Percentiles rank a stretch among this genome's conserved stretches.
phyloP scores from a whole-genome alignment of 2,797 vertebrate genomes.

The Xenentodon cancila region DNA sequence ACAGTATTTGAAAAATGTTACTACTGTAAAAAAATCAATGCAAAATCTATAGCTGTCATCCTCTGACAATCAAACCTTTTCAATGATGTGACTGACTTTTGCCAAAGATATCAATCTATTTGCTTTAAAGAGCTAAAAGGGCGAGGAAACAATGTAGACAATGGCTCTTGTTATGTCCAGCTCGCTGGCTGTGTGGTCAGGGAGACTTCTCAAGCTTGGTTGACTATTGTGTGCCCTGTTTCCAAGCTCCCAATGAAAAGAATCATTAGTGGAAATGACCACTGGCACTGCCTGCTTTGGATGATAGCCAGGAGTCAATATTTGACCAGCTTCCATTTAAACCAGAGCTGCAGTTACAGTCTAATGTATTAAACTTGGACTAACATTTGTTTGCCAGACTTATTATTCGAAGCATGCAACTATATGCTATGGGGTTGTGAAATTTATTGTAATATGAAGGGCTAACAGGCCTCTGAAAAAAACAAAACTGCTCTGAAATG shows the following conservation, averaged over 20 bases:
- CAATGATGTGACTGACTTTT: constrained; percentile 47
- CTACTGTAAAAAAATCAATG: neutral
- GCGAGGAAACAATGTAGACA: constrained; percentile 57
- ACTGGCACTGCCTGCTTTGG: constrained; percentile 58
- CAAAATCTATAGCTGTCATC: constrained; percentile 25
- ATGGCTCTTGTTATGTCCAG: constrained; percentile 51
- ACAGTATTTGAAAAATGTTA: neutral
- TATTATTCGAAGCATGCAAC: neutral
- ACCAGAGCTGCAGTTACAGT: constrained; percentile 36
- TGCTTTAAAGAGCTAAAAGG: constrained; percentile 49
- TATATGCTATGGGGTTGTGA: constrained; percentile 1
- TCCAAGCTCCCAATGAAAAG: constrained; percentile 66
- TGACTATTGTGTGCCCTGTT: constrained; percentile 59
- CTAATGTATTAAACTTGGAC: constrained; percentile 3
- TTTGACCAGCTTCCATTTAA: constrained; percentile 62
- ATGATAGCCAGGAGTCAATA: constrained; percentile 67
- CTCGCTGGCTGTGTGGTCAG: constrained; percentile 55
- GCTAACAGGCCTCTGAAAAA: constrained; percentile 18
- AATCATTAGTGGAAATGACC: constrained; percentile 72
- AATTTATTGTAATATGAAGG: constrained; percentile 9
- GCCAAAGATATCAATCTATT: constrained; percentile 44
- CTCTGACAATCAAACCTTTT: constrained; percentile 34
- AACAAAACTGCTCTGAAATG: constrained; percentile 15
- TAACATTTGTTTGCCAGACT: constrained; percentile 12
- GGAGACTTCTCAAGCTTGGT: constrained; percentile 47